Conservation (phyloP, 1,140 invertebrate genomes). For the Drosophila guanche region DNA sequence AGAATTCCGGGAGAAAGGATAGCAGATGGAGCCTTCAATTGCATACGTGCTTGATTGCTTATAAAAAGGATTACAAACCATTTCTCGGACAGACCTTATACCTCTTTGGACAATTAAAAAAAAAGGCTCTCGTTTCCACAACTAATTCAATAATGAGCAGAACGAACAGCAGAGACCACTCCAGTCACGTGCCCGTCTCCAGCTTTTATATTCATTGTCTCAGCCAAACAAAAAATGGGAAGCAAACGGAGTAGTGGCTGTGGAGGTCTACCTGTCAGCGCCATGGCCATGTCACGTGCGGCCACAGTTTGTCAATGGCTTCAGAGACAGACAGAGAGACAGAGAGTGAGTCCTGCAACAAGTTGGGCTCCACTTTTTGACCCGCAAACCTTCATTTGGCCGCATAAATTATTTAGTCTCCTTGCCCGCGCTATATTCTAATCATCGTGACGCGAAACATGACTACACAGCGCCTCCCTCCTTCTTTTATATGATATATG, state of each 20-base stretch:
- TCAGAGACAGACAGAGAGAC: too few species aligned
- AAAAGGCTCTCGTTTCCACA: slow-evolving; percentile 32
- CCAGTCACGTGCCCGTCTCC: slow-evolving; percentile 68
- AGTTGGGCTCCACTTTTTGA: slow-evolving; percentile 58
- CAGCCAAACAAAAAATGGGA: not conserved
- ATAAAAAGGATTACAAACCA: slow-evolving; percentile 66
- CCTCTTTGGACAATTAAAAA: slow-evolving; percentile 62
- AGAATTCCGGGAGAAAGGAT: too few species aligned
- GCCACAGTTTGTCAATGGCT: slow-evolving; percentile 60
- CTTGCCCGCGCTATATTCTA: slow-evolving; percentile 69
- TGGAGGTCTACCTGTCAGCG: slow-evolving; percentile 66
- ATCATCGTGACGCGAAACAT: slow-evolving; percentile 78
- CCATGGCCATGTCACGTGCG: slow-evolving; percentile 70
- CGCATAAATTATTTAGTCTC: slow-evolving; percentile 69
- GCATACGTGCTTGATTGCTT: slow-evolving; percentile 61
- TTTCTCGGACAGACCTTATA: slow-evolving; percentile 31
- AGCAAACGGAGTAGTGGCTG: slow-evolving; percentile 1
- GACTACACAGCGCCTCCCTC: slow-evolving; percentile 34
- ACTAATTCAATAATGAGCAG: slow-evolving; percentile 77
- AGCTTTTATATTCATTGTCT: slow-evolving; percentile 75
- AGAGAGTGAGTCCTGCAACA: slow-evolving; percentile 28
- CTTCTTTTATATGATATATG: slow-evolving; percentile 57
- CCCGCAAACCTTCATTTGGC: slow-evolving; percentile 75
- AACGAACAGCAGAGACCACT: slow-evolving; percentile 36
- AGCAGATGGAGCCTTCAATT: slow-evolving; percentile 19